A percentile compares a stretch with the other conserved stretches of the same genome.
Conservation (phyloP, 2,888 invertebrate genomes). For the Volucella bombylans region DNA sequence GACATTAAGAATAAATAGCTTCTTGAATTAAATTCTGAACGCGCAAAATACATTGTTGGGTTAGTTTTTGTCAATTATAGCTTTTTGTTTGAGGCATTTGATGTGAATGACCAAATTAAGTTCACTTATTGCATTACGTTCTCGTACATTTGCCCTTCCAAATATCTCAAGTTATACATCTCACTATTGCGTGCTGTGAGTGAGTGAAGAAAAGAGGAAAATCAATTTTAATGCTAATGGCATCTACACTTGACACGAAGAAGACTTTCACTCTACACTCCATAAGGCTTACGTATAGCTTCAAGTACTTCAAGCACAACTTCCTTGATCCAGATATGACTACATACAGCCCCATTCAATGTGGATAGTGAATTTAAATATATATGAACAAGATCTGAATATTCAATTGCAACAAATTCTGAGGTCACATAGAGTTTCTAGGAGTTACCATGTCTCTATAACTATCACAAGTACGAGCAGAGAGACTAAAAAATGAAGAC, state of each 20-base stretch:
- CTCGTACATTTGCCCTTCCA: too few relatives aligned
- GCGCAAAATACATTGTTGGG: too few relatives aligned
- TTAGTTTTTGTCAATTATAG: too few relatives aligned
- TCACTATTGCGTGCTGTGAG: too few relatives aligned
- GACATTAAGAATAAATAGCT: too few relatives aligned
- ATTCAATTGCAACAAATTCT: constrained; percentile 69
- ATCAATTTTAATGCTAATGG: constrained; percentile 44
- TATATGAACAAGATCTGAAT: constrained; percentile 70
- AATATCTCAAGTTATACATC: too few relatives aligned
- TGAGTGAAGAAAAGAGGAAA: neutral
- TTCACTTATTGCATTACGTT: too few relatives aligned
- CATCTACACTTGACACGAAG: constrained; percentile 42
- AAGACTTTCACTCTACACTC: constrained; percentile 68
- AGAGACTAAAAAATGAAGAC: too few relatives aligned
- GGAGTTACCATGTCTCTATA: neutral
- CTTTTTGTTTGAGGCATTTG: too few relatives aligned
- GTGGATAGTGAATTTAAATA: constrained; percentile 68
- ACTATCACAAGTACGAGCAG: too few relatives aligned
- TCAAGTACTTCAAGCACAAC: constrained; percentile 15
- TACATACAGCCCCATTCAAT: constrained; percentile 12
- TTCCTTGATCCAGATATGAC: constrained; percentile 65
- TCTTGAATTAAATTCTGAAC: too few relatives aligned
- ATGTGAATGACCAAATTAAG: too few relatives aligned
- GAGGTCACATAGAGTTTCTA: constrained; percentile 30
- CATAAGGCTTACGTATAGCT: constrained; percentile 7